Conservation (phyloP, 92 coral and sea anemone genomes). For the Palythoa grandis region DNA sequence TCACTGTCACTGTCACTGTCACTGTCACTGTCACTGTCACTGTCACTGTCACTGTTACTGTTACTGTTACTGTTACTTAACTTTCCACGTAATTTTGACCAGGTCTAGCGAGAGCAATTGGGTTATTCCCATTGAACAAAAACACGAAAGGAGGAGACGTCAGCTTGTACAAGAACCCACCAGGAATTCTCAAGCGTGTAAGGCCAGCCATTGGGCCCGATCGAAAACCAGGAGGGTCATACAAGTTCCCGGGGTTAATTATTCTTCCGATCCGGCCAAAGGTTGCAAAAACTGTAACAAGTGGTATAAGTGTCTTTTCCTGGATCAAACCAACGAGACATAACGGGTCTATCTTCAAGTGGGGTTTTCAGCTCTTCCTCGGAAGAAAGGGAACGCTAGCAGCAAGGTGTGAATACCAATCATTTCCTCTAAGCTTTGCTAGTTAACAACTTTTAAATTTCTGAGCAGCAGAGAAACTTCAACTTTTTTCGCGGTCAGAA, state of each 20-base stretch:
- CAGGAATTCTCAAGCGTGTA: constrained; percentile 70
- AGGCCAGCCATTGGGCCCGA: constrained; percentile 85
- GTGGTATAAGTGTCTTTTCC: constrained; percentile 67
- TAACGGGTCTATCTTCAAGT: constrained; percentile 73
- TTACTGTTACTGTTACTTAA: not conserved
- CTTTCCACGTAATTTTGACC: not conserved
- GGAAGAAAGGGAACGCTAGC: constrained; percentile 52
- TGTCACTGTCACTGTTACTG: not conserved
- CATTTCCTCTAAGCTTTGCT: no score
- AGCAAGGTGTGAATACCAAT: constrained; percentile 27
- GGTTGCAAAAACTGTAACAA: constrained; percentile 67
- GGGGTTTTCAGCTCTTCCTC: constrained; percentile 83
- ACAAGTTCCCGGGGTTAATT: constrained; percentile 74
- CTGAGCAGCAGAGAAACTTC: no score
- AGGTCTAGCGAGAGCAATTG: constrained; percentile 86
- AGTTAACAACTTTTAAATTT: no score
- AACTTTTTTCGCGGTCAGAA: no score
- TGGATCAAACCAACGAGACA: constrained; percentile 73
- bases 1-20: not conserved
- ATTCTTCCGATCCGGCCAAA: constrained; percentile 70
- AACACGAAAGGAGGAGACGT: constrained; percentile 63
- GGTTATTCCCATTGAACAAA: constrained; percentile 70
- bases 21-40: not conserved
- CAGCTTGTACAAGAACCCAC: constrained; percentile 77
- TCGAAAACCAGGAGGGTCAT: constrained; percentile 73